Evolutionary conservation across 2,113 vertebrate species (phyloP), one percentile per base, ranked within the genome.

Genomic region (Calidris pugnax): DNA sequence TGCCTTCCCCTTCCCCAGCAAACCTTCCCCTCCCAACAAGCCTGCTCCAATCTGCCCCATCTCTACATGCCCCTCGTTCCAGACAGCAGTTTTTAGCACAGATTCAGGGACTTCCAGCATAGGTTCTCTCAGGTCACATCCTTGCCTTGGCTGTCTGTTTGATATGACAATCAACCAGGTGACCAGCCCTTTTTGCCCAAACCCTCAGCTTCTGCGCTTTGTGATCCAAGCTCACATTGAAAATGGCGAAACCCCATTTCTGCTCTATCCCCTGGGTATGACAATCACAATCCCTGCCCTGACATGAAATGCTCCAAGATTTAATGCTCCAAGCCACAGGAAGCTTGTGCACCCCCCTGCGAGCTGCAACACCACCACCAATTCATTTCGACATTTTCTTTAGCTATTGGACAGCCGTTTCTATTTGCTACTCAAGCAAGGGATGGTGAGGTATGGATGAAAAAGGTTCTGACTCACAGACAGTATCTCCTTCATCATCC

Each of bases 121-220:
- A 39, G 15, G 5, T 9, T 69, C 43, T 50, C 64, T 77, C 50
- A 66, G 26, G 27, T 33, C n/a, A 32, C 7, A 7, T 10, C 57
- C 50, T 78, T 85, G 23, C 23, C 21, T 75, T 37, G 51, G 14
- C n/a, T 23, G 8, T 5, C 43, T 39, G 16, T 63, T 45, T 55
- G 55, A 51, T 37, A 22, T 0, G 0, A n/a, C 8, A 10, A 1
- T 35, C n/a, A 51, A 48, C 2, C 45, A 60, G 60, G 50, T 20
- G 14, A n/a, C 10, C 59, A 69, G 32, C 11, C 33, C 16, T 53
- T 84, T 67, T 37, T 20, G 45, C 12, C 37, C 50, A 66, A 26
- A 59, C 4, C 9, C 14, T 64, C 59, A 41, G 37, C 43, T 76
- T 68, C 63, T 80, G 47, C 32, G 18, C 13, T n/a, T 71, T 23